phyloP scores from a whole-genome alignment of 2,888 invertebrate genomes.

The Lithophane ornitopus region DNA sequence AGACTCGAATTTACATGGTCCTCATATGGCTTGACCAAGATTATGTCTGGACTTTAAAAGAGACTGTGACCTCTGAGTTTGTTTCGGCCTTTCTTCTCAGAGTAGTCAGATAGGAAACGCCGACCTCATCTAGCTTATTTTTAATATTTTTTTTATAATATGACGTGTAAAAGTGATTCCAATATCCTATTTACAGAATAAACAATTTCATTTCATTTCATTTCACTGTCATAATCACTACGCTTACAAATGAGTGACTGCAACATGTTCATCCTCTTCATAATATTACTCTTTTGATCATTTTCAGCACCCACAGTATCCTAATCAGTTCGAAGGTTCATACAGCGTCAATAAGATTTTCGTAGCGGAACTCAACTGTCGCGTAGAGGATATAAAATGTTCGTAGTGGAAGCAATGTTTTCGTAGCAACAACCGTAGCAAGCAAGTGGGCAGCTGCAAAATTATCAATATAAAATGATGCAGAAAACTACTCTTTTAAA shows the following conservation, averaged over 20 bases:
- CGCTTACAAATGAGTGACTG: neutral
- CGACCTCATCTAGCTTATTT: no score
- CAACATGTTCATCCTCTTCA: no score
- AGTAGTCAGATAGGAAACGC: no score
- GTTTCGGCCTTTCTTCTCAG: no score
- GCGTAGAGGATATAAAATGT: conserved; percentile 5
- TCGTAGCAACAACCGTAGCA: conserved; percentile 35
- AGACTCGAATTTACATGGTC: no score
- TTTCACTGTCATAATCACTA: neutral
- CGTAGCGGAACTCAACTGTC: conserved; percentile 20
- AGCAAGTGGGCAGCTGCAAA: neutral
- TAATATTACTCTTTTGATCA: neutral
- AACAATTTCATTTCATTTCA: no score
- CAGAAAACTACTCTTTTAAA: neutral
- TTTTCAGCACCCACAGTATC: neutral
- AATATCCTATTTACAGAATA: no score
- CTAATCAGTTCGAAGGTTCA: neutral
- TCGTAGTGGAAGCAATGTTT: conserved; percentile 31
- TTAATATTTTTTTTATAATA: no score
- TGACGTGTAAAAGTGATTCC: no score
- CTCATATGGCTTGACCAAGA: no score
- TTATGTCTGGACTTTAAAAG: no score
- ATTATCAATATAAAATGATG: neutral
- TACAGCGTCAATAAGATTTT: neutral
- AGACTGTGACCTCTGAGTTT: no score